Base-by-base conservation (phyloP, 2,888 invertebrate species). In the Salticus scenicus region DNA sequence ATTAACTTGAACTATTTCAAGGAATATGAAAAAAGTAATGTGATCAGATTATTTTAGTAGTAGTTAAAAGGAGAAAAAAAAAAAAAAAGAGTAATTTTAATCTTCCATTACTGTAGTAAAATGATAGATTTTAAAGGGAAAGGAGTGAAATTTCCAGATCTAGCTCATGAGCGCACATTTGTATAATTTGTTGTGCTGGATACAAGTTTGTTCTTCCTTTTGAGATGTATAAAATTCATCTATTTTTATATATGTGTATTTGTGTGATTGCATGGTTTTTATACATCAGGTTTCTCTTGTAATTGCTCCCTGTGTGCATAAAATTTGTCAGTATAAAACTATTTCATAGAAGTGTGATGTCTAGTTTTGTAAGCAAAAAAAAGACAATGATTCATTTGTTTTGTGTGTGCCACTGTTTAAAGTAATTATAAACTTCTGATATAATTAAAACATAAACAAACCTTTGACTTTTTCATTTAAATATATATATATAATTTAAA, bases 171-270 rank as follows among this genome's bases (percentile, higher is more conserved):
- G 57, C 57, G 57, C 57, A 57, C 57, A 57, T 57, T 57, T 57
- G 57, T 57, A 57, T 57, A 57, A 57, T 57, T 57, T 57, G 42
- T 47, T 47, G 57, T 57, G 57, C 57, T 57, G 57, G 57, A 57
- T 57, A 57, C 57, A 57, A 57, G 57, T 57, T 57, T 57, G 57
- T 57, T 57, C 57, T 57, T 57, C 57, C 57, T 57, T 57, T 24
- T 20, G 57, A 57, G 57, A 57, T 57, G 57, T 57, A 57, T 57
- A 57, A 57, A 57, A 57, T 57, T 57, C 20, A 57, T 57, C 57
- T 57, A 57, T 57, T 57, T 57, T 57, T 57, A 57, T 57, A 57
- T 57, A 24, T 57, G 57, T 47, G 47, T 47, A 47, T 47, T 2
- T 47, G 47, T 57, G 57, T 57, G 57, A 24, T 57, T 57, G 57